Base-by-base conservation (phyloP, 2,113 vertebrate species). In the Emberiza fucata region DNA sequence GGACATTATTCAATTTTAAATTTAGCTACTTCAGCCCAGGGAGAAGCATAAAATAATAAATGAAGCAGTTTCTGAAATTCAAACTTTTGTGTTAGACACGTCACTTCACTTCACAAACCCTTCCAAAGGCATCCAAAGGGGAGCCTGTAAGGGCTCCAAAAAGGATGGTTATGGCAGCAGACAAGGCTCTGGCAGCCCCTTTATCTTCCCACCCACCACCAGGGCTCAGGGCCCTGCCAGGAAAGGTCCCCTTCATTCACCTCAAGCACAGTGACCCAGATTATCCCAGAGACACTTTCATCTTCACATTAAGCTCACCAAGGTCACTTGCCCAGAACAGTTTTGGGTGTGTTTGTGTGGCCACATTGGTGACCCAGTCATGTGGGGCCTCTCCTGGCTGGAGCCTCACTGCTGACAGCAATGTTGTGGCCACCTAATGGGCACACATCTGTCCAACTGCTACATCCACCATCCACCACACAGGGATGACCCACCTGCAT, bases 341-440 rank as follows among this genome's bases (percentile, higher is more conserved):
- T 64, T 92, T 65, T 23, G 35, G 29, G 61, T 56, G 40, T 44
- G 23, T 20, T 23, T 31, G 24, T 3, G 1, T 11, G 40, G 42
- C 24, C 40, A 14, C 35, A 13, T 18, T 4, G 2, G 31, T 71
- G 56, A 50, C 42, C 2, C 4, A 56, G 61, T 21, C 33, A 71
- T 0, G 8, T 12, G 22, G 19, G 35, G 47, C 25, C 59, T 73
- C 81, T 81, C 66, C 70, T 48, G 24, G 61, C 78, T 6, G n/a
- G 17, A 60, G 7, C 13, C 33, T 39, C 8, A 12, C 5, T 2
- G 4, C 70, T 33, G 28, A 37, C 81, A 47, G 37, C 0, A 1
- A 25, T 1, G 2, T 1, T 57, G 12, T 37, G 53, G 75, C 24
- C 8, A 3, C 56, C 11, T 70, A 69, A 57, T 4, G 4, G 44